Evolutionary conservation across 2,888 invertebrate genomes (phyloP).

Genomic region (Elmis aenea): DNA sequence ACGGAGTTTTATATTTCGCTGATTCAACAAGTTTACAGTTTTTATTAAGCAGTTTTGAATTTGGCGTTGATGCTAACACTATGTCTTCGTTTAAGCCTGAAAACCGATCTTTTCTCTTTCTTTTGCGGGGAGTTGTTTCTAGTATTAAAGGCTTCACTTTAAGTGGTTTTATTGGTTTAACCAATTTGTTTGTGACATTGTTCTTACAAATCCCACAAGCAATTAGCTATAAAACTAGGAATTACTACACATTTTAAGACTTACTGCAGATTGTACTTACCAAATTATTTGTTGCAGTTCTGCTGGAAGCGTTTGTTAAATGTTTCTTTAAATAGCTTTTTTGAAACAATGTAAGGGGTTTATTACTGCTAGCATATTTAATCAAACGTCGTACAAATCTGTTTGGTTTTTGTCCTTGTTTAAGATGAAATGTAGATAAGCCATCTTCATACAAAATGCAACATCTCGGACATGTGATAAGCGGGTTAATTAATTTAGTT

Average conservation of each 20-base stretch:
- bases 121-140: conserved; percentile 25
- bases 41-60: too few species aligned
- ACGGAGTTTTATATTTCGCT: too few species aligned
- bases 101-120: conserved; percentile 42
- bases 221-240: conserved; percentile 25
- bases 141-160: not conserved
- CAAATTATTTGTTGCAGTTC: conserved; percentile 2
- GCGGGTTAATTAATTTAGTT: conserved; percentile 3
- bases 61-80: conserved; percentile 16
- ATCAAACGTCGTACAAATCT: conserved; percentile 9
- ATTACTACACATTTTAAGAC: too few species aligned
- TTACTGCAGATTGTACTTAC: too few species aligned
- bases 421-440: not conserved
- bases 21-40: too few species aligned
- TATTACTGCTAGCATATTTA: conserved; percentile 1
- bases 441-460: conserved; percentile 4
- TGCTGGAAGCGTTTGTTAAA: conserved; percentile 1
- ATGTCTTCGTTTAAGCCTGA: conserved; percentile 42
- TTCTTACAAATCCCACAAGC: conserved; percentile 33
- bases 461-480: conserved; percentile 10
- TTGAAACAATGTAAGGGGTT: conserved; percentile 9
- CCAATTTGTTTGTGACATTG: conserved; percentile 14
- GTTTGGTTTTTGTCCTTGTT: conserved; percentile 5
- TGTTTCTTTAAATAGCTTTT: conserved; percentile 6
- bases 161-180: conserved; percentile 5